Conservation (phyloP, 1,140 invertebrate species). For the Hirudo medicinalis region DNA sequence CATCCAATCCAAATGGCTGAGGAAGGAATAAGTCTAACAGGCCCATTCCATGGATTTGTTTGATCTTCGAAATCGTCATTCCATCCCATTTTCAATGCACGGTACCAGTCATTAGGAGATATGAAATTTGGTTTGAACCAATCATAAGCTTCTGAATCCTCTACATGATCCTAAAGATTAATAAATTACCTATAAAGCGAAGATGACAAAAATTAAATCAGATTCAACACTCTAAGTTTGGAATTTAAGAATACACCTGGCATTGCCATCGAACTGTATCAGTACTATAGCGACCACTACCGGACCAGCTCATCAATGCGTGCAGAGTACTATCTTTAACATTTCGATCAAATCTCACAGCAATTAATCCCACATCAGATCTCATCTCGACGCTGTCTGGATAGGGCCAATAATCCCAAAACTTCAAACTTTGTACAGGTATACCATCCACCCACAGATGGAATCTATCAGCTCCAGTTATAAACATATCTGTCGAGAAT, state of each 20-base stretch:
- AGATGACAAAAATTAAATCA: no score
- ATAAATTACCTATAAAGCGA: no score
- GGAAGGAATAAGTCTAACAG: slow-evolving; percentile 1
- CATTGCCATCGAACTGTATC: slow-evolving; percentile 1
- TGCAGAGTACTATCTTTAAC: background rate
- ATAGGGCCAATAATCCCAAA: slow-evolving; percentile 4
- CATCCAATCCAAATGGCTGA: background rate
- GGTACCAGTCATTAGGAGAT: background rate
- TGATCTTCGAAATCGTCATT: slow-evolving; percentile 3
- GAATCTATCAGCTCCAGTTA: background rate
- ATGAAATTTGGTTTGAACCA: slow-evolving; percentile 4
- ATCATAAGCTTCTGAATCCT: background rate
- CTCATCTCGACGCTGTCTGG: background rate
- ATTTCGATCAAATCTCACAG: background rate
- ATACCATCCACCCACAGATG: background rate
- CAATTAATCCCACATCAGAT: background rate
- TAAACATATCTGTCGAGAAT: background rate
- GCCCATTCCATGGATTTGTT: slow-evolving; percentile 4
- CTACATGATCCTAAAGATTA: background rate
- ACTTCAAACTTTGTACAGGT: background rate
- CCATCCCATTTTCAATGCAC: slow-evolving; percentile 1
- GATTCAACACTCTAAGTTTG: no score
- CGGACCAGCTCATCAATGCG: background rate
- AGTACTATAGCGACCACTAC: background rate
- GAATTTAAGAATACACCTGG: background rate